phyloP scores from a whole-genome alignment of 2,888 invertebrate species.

The Hydropsyche betteni region DNA sequence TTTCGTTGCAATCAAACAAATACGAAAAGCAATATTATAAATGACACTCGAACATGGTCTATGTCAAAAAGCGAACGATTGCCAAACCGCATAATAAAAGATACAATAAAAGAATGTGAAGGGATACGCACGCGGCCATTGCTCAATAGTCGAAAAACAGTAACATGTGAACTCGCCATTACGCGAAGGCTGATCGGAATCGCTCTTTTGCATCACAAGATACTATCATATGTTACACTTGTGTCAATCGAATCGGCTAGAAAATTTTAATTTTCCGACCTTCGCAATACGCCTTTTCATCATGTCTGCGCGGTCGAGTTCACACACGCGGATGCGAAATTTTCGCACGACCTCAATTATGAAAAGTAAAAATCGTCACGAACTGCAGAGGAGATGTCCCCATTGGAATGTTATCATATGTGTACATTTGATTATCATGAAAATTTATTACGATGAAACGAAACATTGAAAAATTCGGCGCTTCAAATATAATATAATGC shows the following conservation, averaged over 20 bases:
- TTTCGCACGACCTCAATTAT: constrained; percentile 29
- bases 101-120: constrained; percentile 3
- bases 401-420: neutral
- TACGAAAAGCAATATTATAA: too few relatives aligned
- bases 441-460: too few relatives aligned
- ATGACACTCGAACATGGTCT: too few relatives aligned
- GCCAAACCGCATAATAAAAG: too few relatives aligned
- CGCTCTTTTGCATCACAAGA: neutral
- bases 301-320: neutral
- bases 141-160: constrained; percentile 3
- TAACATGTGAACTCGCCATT: constrained; percentile 3
- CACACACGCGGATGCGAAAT: neutral
- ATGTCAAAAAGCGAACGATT: too few relatives aligned
- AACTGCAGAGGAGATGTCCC: neutral
- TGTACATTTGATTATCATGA: neutral
- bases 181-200: constrained; percentile 17
- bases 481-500: neutral
- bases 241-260: constrained; percentile 2
- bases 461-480: too few relatives aligned
- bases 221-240: neutral
- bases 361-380: constrained; percentile 29
- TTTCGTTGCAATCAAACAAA: too few relatives aligned
- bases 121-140: constrained; percentile 15
- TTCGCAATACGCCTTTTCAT: neutral
- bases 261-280: neutral